phyloP scores from a whole-genome alignment of 2,888 invertebrate genomes.

The Ypsolopha sequella region DNA sequence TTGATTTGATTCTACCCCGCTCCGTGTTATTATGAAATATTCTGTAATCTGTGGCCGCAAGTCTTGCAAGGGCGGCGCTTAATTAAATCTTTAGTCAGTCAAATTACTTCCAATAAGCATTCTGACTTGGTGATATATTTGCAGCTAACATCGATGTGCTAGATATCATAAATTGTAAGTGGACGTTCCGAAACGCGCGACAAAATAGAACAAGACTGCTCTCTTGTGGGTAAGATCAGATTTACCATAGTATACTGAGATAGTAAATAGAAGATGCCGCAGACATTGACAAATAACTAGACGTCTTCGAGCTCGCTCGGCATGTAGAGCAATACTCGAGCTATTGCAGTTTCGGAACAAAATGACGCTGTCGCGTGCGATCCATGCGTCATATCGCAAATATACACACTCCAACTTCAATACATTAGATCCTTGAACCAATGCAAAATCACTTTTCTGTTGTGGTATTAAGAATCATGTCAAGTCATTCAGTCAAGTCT shows the following conservation, averaged over 20 bases:
- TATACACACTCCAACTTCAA: conserved; percentile 7
- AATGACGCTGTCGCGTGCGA: conserved; percentile 16
- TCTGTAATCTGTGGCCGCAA: not conserved
- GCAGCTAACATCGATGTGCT: not conserved
- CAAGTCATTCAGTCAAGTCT: too few relatives aligned
- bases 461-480: too few relatives aligned
- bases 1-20: conserved; percentile 21
- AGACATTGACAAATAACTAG: conserved; percentile 27
- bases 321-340: conserved; percentile 17
- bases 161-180: conserved; percentile 1
- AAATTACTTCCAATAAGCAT: not conserved
- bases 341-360: conserved; percentile 19
- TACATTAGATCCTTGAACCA: too few relatives aligned
- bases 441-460: too few relatives aligned
- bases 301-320: conserved; percentile 23
- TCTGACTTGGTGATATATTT: not conserved
- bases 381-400: conserved; percentile 24
- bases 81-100: not conserved
- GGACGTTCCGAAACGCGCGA: not conserved
- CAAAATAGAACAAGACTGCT: conserved; percentile 4
- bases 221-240: not conserved
- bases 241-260: not conserved
- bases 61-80: not conserved
- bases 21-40: not conserved
- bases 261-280: conserved; percentile 25